Base-by-base conservation (phyloP, 2,888 invertebrate species). In the Cheilosia vernalis region DNA sequence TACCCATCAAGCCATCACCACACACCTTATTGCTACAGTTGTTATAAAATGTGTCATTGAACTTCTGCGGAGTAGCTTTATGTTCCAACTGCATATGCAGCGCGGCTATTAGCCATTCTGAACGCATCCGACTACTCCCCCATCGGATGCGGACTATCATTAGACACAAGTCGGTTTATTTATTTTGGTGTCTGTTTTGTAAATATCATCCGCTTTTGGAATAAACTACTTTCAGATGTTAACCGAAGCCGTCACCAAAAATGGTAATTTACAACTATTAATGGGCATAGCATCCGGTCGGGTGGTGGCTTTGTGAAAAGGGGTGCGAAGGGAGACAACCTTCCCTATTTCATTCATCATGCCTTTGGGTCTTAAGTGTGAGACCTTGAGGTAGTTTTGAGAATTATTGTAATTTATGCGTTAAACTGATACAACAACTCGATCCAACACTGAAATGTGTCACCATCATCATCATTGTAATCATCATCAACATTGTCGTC, bases 191-290 rank as follows among this genome's bases (percentile, higher is more conserved):
- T 42, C 17, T 44, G 17, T 44, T 44, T 10, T 37, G 19, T 37
- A 19, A 21, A n/a, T 66, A 66, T 53, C 51, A 56, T 19, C 58
- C 77, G 44, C 61, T 55, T 70, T 64, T 66, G 33, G 83, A 73
- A 83, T 73, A 83, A 78, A 79, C 69, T 72, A 79, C 40, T 73
- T 33, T 79, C 67, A 61, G 61, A 70, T 77, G 64, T 63, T 69
- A 24, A 21, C 63, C 78, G 58, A 56, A 53, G 51, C 33, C 33
- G 67, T 69, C 63, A 37, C 53, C 55, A 9, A 30, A 72, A 82
- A 77, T 77, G 55, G 40, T 55, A 72, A 67, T 42, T 53, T 42
- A 47, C 63, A 44, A 60, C 27, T 42, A 40, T 53, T 30, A 66
- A 79, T 79, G 58, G 37, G 44, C 37, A 70, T 17, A 58, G 79